Conservation (phyloP, 2,888 invertebrate genomes). For the Buathra laborator region DNA sequence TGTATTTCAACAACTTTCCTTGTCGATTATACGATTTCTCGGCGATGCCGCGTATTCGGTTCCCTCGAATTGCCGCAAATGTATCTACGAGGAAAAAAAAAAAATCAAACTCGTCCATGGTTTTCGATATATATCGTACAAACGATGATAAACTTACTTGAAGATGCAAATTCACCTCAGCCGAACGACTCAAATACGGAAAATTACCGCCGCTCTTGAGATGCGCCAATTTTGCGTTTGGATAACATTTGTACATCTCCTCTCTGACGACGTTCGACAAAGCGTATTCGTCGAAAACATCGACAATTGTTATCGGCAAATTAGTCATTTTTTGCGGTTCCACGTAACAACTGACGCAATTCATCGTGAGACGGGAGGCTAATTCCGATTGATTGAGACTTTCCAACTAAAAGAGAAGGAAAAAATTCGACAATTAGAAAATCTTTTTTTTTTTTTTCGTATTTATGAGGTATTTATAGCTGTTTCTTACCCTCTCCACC, state of each 20-base stretch:
- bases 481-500: conserved; percentile 91
- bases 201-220: conserved; percentile 96
- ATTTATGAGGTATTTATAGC: neutral
- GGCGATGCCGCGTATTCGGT: conserved; percentile 88
- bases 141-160: conserved; percentile 87
- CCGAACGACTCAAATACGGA: conserved; percentile 94
- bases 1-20: conserved; percentile 53
- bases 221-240: conserved; percentile 94
- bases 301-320: conserved; percentile 93
- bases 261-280: conserved; percentile 92
- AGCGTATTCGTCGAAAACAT: conserved; percentile 96
- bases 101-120: neutral
- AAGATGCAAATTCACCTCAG: conserved; percentile 95
- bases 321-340: conserved; percentile 90
- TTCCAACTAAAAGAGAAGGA: conserved; percentile 88
- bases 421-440: neutral
- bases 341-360: conserved; percentile 93
- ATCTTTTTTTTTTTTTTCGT: conserved; percentile 7
- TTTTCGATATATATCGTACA: neutral
- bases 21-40: conserved; percentile 64
- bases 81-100: conserved; percentile 86
- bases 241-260: conserved; percentile 94
- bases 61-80: conserved; percentile 90
- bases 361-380: conserved; percentile 94
- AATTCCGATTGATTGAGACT: conserved; percentile 93